Base-by-base conservation (phyloP, 2,888 invertebrate species). In the Drosophila greeni region DNA sequence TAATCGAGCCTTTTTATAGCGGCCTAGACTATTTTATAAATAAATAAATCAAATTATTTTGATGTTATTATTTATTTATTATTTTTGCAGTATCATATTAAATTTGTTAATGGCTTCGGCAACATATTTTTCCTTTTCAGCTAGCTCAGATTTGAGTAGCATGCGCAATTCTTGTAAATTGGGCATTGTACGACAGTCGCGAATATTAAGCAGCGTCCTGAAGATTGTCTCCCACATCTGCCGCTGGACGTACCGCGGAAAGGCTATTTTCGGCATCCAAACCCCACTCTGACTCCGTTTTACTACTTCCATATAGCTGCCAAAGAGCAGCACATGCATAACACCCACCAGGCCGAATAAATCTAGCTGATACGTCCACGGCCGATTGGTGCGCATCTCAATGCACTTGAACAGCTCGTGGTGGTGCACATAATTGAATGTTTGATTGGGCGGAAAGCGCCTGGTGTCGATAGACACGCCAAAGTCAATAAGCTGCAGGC, bases 311-410 rank as follows among this genome's bases (percentile, higher is more conserved):
- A 98, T 97, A 88, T 98, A 98, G 85, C 94, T 94, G 42, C 95
- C 95, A 90, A 96, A 95, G 16, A 97, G 89, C 74, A 98, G 90
- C 49, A 95, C 95, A 88, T 97, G 95, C 73, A 96, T 93, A 11
- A 95, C 95, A 14, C 95, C 95, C 49, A 95, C 95, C 68, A 97
- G 90, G 73, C 97, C 97, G 89, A 94, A 98, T 82, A 96, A 90
- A 90, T 98, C 98, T 33, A 95, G 95, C 90, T 98, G 97, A 88
- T 95, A 97, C 36, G 95, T 97, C 98, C 98, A 98, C 1, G 96
- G 95, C 78, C 93, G 92, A 42, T 93, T 92, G 81, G 96, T 96
- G 74, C 92, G 91, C 97, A 98, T 98, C 90, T 98, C 98, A 52
- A 94, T 93, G 85, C 95, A 95, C 23, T 94, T 93, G 82, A 95